Percentiles rank a stretch among this genome's conserved stretches.
Evolutionary conservation across 2,888 invertebrate genomes (phyloP).

Genomic region (Apodemia duryi): DNA sequence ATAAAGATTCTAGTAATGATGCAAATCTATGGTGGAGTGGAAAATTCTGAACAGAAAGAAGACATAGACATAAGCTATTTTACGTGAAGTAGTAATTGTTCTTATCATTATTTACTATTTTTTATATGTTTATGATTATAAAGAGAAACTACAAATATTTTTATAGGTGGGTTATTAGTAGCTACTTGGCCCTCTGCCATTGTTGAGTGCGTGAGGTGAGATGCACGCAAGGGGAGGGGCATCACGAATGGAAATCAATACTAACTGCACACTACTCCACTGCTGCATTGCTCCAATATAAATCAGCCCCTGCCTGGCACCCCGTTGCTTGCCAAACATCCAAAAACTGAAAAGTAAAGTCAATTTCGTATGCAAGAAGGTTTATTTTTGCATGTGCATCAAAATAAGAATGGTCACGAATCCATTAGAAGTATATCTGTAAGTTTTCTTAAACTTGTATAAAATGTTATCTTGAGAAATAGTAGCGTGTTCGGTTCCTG

Average conservation of each 20-base stretch:
- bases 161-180: constrained; percentile 34
- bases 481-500: constrained; percentile 26
- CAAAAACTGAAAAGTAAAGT: constrained; percentile 38
- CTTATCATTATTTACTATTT: too few species aligned
- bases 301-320: constrained; percentile 68
- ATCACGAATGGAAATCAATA: constrained; percentile 77
- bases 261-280: constrained; percentile 76
- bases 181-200: constrained; percentile 68
- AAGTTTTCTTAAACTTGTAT: constrained; percentile 45
- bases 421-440: constrained; percentile 49
- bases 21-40: too few species aligned
- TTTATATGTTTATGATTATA: too few species aligned
- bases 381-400: constrained; percentile 31
- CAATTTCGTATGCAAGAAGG: constrained; percentile 30
- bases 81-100: too few species aligned
- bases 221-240: constrained; percentile 52
- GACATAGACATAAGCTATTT: too few species aligned
- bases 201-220: constrained; percentile 66
- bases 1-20: too few species aligned
- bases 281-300: constrained; percentile 79
- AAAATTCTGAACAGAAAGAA: too few species aligned
- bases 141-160: background rate
- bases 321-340: constrained; percentile 61
- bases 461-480: constrained; percentile 36
- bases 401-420: constrained; percentile 47